These are phyloP conservation scores for Drosophila azteca DNA, from an alignment of 1,140 invertebrate species.

Conservation along the genomic window DNA sequence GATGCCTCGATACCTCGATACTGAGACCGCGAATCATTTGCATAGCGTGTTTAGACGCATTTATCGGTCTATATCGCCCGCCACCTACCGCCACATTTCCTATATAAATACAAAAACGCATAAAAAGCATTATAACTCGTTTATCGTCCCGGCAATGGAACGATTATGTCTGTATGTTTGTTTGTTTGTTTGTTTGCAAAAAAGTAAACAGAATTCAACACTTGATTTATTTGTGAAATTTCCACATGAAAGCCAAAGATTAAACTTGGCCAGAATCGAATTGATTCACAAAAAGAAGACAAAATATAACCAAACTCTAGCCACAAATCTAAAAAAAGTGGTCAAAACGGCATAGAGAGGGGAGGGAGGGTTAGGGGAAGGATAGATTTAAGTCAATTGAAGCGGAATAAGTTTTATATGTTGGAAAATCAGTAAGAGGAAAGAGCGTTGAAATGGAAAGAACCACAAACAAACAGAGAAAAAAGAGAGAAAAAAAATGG, in stretches of 20 bases:
- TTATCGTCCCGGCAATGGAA: slow-evolving; percentile 21
- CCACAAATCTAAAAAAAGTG: slow-evolving; percentile 34
- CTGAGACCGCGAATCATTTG: slow-evolving; percentile 44
- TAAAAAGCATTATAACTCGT: slow-evolving; percentile 29
- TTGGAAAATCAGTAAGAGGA: slow-evolving; percentile 10
- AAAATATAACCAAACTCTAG: slow-evolving; percentile 22
- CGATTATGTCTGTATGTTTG: slow-evolving; percentile 8
- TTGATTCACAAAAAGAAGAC: slow-evolving; percentile 2
- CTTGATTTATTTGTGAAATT: slow-evolving; percentile 61
- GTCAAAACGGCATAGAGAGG: background rate
- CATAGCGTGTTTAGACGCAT: slow-evolving; percentile 66
- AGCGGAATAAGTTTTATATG: slow-evolving; percentile 59
- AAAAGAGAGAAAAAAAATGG: too few species aligned
- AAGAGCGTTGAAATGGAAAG: slow-evolving; percentile 54
- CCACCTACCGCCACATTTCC: slow-evolving; percentile 22
- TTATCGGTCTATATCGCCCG: slow-evolving; percentile 38
- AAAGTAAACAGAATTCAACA: slow-evolving; percentile 46
- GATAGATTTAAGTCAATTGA: slow-evolving; percentile 42
- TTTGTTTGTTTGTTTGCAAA: slow-evolving; percentile 10
- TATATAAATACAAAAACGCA: slow-evolving; percentile 31
- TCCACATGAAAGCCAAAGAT: slow-evolving; percentile 53
- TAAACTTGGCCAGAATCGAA: slow-evolving; percentile 27
- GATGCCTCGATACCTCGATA: background rate
- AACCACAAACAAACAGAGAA: slow-evolving; percentile 56
- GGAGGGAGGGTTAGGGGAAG: background rate